Evolutionary conservation across 2,797 vertebrate genomes (phyloP), one percentile per base, ranked within the genome.

Genomic region (Lacerta bilineata): DNA sequence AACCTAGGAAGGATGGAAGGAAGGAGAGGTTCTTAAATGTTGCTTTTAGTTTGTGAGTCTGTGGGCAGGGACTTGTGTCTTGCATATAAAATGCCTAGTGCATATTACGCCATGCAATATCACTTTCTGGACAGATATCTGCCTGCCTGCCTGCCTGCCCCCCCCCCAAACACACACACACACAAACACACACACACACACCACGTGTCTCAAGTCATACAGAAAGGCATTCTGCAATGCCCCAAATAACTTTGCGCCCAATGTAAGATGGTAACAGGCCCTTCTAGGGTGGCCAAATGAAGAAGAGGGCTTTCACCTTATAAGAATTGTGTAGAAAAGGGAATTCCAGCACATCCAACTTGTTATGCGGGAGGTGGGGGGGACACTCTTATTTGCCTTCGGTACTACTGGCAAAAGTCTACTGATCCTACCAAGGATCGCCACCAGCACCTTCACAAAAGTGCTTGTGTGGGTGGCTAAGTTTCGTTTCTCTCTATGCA

Each of bases 381-480:
- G 46, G 17, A 41, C 2, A 27, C 6, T 23, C 33, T 84, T 71
- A 55, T 41, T 79, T 66, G 39, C 8, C 5, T 88, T 17, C 4
- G 8, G 68, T 78, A 55, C 50, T 55, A 55, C 18, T 23, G 15
- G 23, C 33, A 33, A 61, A 25, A 3, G 4, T n/a, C 46, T 79
- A 1, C 20, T 8, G 13, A 3, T 43, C 59, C 33, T 33, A 78
- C 41, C 61, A 78, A 43, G 36, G 64, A 50, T 77, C 27, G 61
- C 27, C 50, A 4, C 68, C 46, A 84, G 9, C n/a, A 33, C 27
- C 20, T 25, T 82, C 80, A 69, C 23, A n/a, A 39, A 80, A 0
- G n/a, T n/a, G 61, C 0, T 1, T 0, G 17, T 1, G 83, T 33
- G 72, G 71, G 66, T 88, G 5, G 25, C 20, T 78, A 3, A 0